Conservation (phyloP, 2,113 vertebrate species). For the Mobula hypostoma region DNA sequence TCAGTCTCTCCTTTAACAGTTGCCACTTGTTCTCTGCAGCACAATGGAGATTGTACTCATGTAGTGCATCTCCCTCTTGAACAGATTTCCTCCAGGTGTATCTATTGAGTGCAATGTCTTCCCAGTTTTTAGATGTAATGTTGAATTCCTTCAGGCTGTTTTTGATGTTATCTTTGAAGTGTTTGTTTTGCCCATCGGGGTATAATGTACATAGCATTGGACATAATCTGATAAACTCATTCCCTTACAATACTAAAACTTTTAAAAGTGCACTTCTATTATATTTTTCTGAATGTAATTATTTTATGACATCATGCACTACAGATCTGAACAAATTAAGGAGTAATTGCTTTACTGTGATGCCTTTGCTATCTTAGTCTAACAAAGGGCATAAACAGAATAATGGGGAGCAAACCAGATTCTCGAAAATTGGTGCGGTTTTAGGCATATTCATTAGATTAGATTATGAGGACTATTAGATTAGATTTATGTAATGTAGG, state of each 20-base stretch:
- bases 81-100: too few species aligned
- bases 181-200: too few species aligned
- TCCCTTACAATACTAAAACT: neutral
- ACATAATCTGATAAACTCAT: neutral
- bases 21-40: too few species aligned
- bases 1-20: too few species aligned
- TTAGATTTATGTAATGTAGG: neutral
- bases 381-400: neutral
- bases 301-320: neutral
- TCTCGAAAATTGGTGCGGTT: neutral
- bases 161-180: too few species aligned
- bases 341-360: neutral
- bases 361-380: neutral
- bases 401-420: neutral
- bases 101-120: too few species aligned
- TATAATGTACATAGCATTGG: too few species aligned
- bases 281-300: neutral
- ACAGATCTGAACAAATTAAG: neutral
- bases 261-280: neutral
- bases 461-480: too few species aligned
- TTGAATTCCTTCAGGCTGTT: too few species aligned
- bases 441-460: neutral
- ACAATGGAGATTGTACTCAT: too few species aligned
- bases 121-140: too few species aligned
- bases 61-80: too few species aligned